Percentiles rank a stretch among this genome's conserved stretches.
phyloP scores from a whole-genome alignment of 2,113 vertebrate species.

The Paradisaea rubra region DNA sequence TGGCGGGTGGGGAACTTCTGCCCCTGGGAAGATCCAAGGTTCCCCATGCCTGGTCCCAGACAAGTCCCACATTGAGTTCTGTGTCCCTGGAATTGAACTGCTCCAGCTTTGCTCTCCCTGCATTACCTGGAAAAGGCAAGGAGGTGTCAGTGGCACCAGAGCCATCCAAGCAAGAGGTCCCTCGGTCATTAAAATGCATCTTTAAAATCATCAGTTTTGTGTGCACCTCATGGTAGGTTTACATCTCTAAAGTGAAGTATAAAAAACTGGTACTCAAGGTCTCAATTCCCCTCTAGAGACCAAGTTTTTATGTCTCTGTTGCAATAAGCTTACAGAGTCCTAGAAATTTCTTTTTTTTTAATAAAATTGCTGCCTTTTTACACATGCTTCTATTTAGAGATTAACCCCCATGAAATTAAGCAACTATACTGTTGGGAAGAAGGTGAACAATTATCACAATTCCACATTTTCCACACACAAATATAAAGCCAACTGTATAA shows the following conservation, averaged over 20 bases:
- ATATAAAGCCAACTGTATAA: not conserved
- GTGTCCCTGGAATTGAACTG: not conserved
- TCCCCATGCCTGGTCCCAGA: not conserved
- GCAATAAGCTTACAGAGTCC: not conserved
- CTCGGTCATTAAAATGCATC: not conserved
- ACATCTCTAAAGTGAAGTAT: not conserved
- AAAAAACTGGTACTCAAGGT: not conserved
- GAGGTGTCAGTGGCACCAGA: not conserved
- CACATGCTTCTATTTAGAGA: not conserved
- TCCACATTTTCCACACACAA: not conserved
- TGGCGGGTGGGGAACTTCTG: not conserved
- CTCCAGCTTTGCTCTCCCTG: not conserved
- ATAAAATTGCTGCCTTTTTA: not conserved
- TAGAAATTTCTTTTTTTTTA: not conserved
- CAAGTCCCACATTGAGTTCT: rapidly evolving
- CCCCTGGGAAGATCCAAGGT: not conserved
- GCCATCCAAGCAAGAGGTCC: not conserved
- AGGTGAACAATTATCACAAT: not conserved
- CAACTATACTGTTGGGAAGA: not conserved
- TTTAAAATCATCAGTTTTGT: not conserved
- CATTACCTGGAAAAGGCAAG: not conserved
- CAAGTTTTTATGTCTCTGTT: not conserved
- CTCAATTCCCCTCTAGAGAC: not conserved
- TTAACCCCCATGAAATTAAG: not conserved
- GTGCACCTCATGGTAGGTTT: not conserved